Evolutionary conservation across 2,888 invertebrate genomes (phyloP).

Genomic region (Perdita meconis): DNA sequence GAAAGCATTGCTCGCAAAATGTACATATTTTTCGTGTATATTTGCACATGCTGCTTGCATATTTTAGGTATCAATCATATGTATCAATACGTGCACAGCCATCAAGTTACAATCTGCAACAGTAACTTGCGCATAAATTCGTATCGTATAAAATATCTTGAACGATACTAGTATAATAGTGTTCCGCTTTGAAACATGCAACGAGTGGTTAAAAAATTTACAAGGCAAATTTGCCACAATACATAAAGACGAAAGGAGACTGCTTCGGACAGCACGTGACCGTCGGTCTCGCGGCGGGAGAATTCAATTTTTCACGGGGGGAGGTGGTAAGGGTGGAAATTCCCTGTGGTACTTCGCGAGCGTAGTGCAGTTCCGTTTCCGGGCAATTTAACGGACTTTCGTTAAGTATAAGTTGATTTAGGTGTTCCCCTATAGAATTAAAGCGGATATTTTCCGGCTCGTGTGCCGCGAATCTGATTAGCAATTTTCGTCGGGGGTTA

Average conservation of each 20-base stretch:
- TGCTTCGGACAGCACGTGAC: background rate
- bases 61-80: too few species aligned
- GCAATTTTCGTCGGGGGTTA: slow-evolving; percentile 34
- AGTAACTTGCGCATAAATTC: too few species aligned
- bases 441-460: slow-evolving; percentile 43
- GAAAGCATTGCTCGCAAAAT: too few species aligned
- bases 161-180: background rate
- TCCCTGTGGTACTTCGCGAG: slow-evolving; percentile 37
- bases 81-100: too few species aligned
- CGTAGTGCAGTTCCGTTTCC: slow-evolving; percentile 25
- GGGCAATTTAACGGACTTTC: slow-evolving; percentile 43
- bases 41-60: too few species aligned
- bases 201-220: too few species aligned
- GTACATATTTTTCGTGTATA: too few species aligned
- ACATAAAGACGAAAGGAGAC: background rate
- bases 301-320: slow-evolving; percentile 29
- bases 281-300: background rate
- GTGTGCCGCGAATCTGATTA: slow-evolving; percentile 31
- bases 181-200: too few species aligned
- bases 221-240: too few species aligned
- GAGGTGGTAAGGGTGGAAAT: background rate
- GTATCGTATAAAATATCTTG: too few species aligned
- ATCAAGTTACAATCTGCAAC: too few species aligned
- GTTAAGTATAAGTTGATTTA: slow-evolving; percentile 46
- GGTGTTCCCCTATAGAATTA: slow-evolving; percentile 31